A percentile compares a stretch with the other conserved stretches of the same genome.
Evolutionary conservation across 2,113 vertebrate species (phyloP).

Genomic region (Ondatra zibethicus): DNA sequence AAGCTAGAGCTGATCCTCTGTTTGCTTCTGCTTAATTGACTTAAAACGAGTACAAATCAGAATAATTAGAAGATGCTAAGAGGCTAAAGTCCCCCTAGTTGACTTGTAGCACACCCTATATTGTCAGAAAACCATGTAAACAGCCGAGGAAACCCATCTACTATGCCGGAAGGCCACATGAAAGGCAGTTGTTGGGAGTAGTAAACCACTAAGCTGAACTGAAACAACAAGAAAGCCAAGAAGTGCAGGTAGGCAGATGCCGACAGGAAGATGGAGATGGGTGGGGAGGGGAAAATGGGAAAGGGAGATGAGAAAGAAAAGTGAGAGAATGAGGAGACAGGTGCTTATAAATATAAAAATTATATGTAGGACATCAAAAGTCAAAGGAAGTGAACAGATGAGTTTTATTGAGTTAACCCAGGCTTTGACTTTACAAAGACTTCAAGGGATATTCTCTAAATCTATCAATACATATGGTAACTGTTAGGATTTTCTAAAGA

Average conservation of each 20-base stretch:
- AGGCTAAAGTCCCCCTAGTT: constrained; percentile 46
- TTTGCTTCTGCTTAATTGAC: constrained; percentile 58
- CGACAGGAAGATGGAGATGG: accelerated
- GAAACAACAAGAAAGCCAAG: constrained; percentile 14
- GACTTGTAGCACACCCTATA: constrained; percentile 16
- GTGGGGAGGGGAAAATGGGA: neutral
- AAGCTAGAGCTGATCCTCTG: constrained; percentile 56
- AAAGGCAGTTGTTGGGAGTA: constrained; percentile 5
- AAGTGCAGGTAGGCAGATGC: neutral
- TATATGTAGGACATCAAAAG: neutral
- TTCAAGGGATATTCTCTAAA: constrained; percentile 9
- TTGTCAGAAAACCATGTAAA: constrained; percentile 43
- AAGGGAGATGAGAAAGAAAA: neutral
- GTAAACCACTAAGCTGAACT: constrained; percentile 60
- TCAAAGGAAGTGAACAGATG: neutral
- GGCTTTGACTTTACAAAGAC: neutral
- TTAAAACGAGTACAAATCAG: constrained; percentile 70
- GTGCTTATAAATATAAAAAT: neutral
- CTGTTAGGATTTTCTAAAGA: neutral
- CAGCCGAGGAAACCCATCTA: constrained; percentile 68
- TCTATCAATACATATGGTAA: neutral
- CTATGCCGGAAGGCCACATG: neutral
- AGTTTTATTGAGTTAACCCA: neutral
- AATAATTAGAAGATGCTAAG: constrained; percentile 67
- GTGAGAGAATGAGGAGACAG: neutral